A percentile compares a stretch with the other conserved stretches of the same genome.
Evolutionary conservation across 2,113 vertebrate genomes (phyloP).

Genomic region (Calyptommatus sinebrachiatus): DNA sequence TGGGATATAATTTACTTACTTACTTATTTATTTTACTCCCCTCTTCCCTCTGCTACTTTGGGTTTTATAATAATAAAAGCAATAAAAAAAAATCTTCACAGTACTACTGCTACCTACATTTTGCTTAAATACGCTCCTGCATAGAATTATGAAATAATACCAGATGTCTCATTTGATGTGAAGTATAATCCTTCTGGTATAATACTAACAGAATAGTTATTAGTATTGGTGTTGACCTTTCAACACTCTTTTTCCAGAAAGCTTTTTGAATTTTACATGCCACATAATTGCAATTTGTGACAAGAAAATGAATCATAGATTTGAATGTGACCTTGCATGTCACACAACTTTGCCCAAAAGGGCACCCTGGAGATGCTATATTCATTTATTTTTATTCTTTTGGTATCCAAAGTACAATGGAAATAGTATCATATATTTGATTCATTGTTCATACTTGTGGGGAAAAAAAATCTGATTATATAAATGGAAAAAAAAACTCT

Average conservation of each 20-base stretch:
- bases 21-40: too few species aligned
- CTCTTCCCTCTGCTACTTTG: too few species aligned
- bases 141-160: conserved; percentile 37
- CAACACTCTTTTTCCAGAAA: conserved; percentile 39
- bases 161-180: conserved; percentile 26
- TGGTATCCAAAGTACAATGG: conserved; percentile 12
- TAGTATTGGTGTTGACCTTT: conserved; percentile 36
- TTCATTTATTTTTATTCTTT: background rate
- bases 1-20: too few species aligned
- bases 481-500: background rate
- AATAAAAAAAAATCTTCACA: too few species aligned
- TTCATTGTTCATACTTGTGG: background rate
- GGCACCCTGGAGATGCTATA: background rate
- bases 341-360: background rate
- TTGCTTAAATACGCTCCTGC: too few species aligned
- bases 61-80: too few species aligned
- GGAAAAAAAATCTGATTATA: background rate
- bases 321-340: conserved; percentile 22
- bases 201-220: conserved; percentile 33
- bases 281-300: conserved; percentile 9
- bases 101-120: too few species aligned
- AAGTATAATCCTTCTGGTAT: conserved; percentile 40
- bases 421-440: background rate
- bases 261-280: conserved; percentile 27
- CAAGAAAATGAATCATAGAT: conserved; percentile 26